Base-by-base conservation (phyloP, 2,113 vertebrate species). In the Theristicus caerulescens region DNA sequence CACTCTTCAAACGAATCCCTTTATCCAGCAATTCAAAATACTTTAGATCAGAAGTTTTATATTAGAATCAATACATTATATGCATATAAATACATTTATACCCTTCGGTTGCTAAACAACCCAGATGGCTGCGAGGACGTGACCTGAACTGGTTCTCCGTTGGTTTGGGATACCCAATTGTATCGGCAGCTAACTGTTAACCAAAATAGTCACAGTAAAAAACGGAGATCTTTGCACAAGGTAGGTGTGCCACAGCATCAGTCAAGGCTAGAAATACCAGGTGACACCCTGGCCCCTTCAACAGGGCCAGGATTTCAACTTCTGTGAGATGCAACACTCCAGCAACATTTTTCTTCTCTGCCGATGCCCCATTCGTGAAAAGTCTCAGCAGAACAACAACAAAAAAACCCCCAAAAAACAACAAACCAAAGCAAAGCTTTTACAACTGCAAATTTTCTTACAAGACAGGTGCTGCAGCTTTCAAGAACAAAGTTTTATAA, bases 21-120 rank as follows among this genome's bases (percentile, higher is more conserved):
- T 97, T 97, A 95, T 90, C 94, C 96, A 96, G 90, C 88, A 92
- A 97, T 96, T 91, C 94, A 95, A 91, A 96, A 96, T 94, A 93
- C 89, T 97, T 97, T 97, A 97, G 93, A 96, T 96, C 96, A 97
- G 94, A 94, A 89, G 74, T 80, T 89, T 97, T 93, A 95, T 94
- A 96, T 96, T 95, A 95, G 92, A 97, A 97, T 91, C 91, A 95
- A 96, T 93, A 97, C 94, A 93, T 93, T 82, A 88, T 92, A 94
- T 94, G 93, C 94, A 97, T 93, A 95, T 96, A 96, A 97, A 97
- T 96, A 96, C 96, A 96, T 85, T 93, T 95, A 94, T 91, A 97
- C 91, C 94, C 93, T 97, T 97, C 64, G 83, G 82, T 78, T 97
- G 97, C 96, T 88, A 3, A 95, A 91, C 85, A 96, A 96, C 91